A percentile compares a stretch with the other conserved stretches of the same genome.
phyloP scores from a whole-genome alignment of 2,888 invertebrate genomes.

The Zygaena filipendulae region DNA sequence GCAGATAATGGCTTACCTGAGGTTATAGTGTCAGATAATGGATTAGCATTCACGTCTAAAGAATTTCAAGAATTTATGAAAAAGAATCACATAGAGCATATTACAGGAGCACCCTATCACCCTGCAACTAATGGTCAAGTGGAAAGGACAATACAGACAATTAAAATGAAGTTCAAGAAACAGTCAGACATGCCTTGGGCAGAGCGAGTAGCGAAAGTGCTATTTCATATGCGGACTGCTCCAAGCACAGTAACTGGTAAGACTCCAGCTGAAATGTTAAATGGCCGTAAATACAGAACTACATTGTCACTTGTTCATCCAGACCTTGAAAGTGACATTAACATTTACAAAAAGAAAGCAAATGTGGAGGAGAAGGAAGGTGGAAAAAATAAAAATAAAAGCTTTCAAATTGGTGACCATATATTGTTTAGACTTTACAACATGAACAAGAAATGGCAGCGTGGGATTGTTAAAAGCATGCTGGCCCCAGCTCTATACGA shows the following conservation, averaged over 20 bases:
- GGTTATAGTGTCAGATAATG: slow-evolving; percentile 11
- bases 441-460: slow-evolving; percentile 3
- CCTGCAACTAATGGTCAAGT: slow-evolving; percentile 7
- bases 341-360: slow-evolving; percentile 1
- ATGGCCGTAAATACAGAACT: slow-evolving; percentile 10
- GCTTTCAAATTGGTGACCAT: slow-evolving; percentile 3
- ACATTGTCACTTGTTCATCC: slow-evolving; percentile 6
- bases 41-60: slow-evolving; percentile 7
- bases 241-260: slow-evolving; percentile 12
- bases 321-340: too few species aligned
- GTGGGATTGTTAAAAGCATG: not conserved
- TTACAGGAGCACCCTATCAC: slow-evolving; percentile 10
- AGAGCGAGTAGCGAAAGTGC: slow-evolving; percentile 11
- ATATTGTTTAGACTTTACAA: slow-evolving; percentile 6
- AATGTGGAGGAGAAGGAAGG: not conserved
- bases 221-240: slow-evolving; percentile 10
- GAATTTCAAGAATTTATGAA: slow-evolving; percentile 10
- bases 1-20: slow-evolving; percentile 9
- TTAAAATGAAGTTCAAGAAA: too few species aligned
- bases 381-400: slow-evolving; percentile 3
- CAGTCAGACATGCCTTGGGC: slow-evolving; percentile 7
- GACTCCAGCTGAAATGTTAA: slow-evolving; percentile 14
- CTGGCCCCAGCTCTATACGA: slow-evolving; percentile 5
- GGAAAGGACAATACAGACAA: slow-evolving; percentile 8
- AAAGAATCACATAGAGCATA: slow-evolving; percentile 7